Base-by-base conservation (phyloP, 2,113 vertebrate genomes). In the Sakesphorus luctuosus region DNA sequence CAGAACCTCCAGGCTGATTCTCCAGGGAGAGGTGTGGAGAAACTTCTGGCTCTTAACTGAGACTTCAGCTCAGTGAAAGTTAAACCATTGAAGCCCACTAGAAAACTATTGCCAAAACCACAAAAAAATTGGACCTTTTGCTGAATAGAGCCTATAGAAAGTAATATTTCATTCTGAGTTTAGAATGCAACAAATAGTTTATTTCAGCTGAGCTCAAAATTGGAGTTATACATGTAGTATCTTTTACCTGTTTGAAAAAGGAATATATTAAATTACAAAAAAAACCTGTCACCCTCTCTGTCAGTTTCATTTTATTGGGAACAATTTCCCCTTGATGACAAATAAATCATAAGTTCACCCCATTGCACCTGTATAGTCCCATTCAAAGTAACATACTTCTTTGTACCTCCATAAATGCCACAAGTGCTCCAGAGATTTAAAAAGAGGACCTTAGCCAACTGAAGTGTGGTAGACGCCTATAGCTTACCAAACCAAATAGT, bases 31-130 rank as follows among this genome's bases (percentile, higher is more conserved):
- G 77, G 47, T 93, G 80, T 93, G 89, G 93, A 90, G 93, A 96
- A 84, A 94, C 66, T 93, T 97, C 94, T 94, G 91, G 94, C 95
- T 96, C 95, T 92, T 91, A 75, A 89, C 40, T 94, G 81, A 96
- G 94, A 84, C 80, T 96, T 94, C 90, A 56, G 49, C 89, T 96
- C 93, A 84, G 90, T 89, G 78, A 92, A 98, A 96, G 74, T 87
- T 95, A 94, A 96, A 95, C 68, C 78, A 62, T 43, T 77, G 90
- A 96, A 98, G 72, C 80, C 88, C 92, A 95, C 88, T 93, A 87
- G 18, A 53, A 84, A 93, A 26, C 59, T 71, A 24, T 28, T 95
- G 91, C 92, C 92, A 89, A 97, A 96, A 50, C 94, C 93, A 92
- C 89, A 80, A 95, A 97, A 95, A 97, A 95, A 74, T 56, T 66